Base-by-base conservation (phyloP, 2,888 invertebrate species). In the Erannis defoliaria region DNA sequence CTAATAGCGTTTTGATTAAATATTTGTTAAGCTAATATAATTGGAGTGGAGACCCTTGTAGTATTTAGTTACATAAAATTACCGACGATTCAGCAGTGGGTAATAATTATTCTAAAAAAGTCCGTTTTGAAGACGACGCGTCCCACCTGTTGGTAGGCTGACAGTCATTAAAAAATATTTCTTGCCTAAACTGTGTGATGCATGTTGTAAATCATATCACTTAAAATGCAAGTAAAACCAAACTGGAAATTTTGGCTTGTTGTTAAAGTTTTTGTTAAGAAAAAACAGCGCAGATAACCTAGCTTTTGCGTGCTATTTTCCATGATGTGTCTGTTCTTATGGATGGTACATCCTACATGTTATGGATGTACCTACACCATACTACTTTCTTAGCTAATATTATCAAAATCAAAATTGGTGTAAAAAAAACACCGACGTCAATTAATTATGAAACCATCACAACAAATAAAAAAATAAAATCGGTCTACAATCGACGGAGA, bases 1-100 rank as follows among this genome's bases (percentile, higher is more conserved):
- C 73, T 81, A 82, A 85, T 83, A 76, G 77, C 68, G 63, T 81
- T 83, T 82, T 84, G 82, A 86, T 86, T 82, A 77, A 78, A 77
- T 76, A 70, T 78, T 81, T 75, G 77, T 69, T 63, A 62, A 60
- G 68, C 43, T 60, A 57, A 60, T 72, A 70, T 26, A 26, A 6
- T 26, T 26, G 26, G 26, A 70, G 58, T 65, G 61, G 61, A 46
- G 60, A 65, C 62, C 66, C 62, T 51, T 55, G 45, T 50, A 49
- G 55, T 49, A 43, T 59, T 79, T 73, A 73, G 68, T 70, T 42
- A 54, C 49, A 60, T 58, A 60, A 48, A 38, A 50, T 55, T 66
- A 55, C 43, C 49, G 19, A 50, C 2, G 35, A 40, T 53, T 53
- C 55, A 35, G 4, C 42, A 33, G 49, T 57, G 31, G 53, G 45